phyloP scores from a whole-genome alignment of 2,113 vertebrate genomes.

The Sorex araneus region DNA sequence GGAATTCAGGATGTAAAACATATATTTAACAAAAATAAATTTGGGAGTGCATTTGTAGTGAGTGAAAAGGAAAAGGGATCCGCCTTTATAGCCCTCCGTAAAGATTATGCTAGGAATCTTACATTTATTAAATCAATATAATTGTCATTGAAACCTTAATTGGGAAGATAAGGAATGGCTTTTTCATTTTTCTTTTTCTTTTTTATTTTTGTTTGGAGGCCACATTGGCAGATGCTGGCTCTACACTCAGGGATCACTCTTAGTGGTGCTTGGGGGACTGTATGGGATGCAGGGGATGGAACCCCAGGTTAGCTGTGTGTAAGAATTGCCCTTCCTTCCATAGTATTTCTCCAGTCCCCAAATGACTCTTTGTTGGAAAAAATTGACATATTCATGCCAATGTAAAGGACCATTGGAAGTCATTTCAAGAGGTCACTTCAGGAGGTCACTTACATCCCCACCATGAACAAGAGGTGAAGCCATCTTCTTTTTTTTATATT shows the following conservation, averaged over 20 bases:
- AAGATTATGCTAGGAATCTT: background rate
- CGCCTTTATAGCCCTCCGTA: background rate
- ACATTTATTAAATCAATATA: background rate
- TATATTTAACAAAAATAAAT: background rate
- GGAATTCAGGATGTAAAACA: background rate
- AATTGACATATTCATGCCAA: background rate
- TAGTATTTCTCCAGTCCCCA: too few relatives aligned
- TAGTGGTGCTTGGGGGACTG: too few relatives aligned
- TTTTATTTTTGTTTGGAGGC: too few relatives aligned
- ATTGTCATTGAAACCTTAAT: slow-evolving; percentile 44
- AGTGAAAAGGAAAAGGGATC: background rate
- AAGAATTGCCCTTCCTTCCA: too few relatives aligned
- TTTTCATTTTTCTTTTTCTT: too few relatives aligned
- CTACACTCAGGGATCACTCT: too few relatives aligned
- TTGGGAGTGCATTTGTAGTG: background rate
- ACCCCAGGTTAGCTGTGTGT: too few relatives aligned
- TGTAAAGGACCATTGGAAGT: background rate
- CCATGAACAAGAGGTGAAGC: background rate
- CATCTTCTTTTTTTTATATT: too few relatives aligned
- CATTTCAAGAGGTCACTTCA: background rate
- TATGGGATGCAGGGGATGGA: too few relatives aligned
- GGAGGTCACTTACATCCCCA: background rate
- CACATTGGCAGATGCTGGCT: too few relatives aligned
- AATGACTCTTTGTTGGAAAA: background rate
- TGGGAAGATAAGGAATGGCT: background rate